Conservation (phyloP, 1,140 invertebrate species). For the Drosophila seguyi region DNA sequence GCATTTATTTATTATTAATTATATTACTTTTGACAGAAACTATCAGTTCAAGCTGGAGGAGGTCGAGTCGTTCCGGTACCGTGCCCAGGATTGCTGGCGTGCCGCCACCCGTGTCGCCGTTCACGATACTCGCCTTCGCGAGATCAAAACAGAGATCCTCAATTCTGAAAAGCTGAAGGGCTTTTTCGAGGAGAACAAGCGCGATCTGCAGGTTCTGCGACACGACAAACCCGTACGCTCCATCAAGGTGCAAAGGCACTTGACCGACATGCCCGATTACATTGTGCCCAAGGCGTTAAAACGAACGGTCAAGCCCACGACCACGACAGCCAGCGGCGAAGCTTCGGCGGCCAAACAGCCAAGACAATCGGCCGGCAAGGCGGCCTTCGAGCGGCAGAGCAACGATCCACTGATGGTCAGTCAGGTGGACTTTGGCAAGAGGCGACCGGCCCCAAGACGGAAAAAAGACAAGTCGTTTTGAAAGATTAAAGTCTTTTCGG, state of each 20-base stretch:
- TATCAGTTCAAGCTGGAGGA: slow-evolving; percentile 98
- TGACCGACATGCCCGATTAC: slow-evolving; percentile 97
- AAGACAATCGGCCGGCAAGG: slow-evolving; percentile 51
- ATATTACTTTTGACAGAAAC: slow-evolving; percentile 87
- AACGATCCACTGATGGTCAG: slow-evolving; percentile 83
- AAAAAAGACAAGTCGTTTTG: slow-evolving; percentile 39
- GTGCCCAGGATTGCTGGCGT: slow-evolving; percentile 96
- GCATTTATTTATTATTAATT: neutral
- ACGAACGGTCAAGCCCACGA: slow-evolving; percentile 86
- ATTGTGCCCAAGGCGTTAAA: slow-evolving; percentile 93
- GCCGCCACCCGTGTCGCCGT: slow-evolving; percentile 97
- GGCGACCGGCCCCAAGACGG: slow-evolving; percentile 26
- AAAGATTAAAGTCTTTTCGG: neutral
- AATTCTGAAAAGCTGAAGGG: slow-evolving; percentile 97
- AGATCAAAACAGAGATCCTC: slow-evolving; percentile 97
- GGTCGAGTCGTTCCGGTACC: slow-evolving; percentile 97
- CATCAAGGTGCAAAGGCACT: slow-evolving; percentile 92
- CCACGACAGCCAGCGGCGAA: slow-evolving; percentile 58
- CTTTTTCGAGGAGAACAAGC: slow-evolving; percentile 98
- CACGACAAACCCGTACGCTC: slow-evolving; percentile 97
- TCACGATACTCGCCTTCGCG: slow-evolving; percentile 96
- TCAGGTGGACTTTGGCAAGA: slow-evolving; percentile 75
- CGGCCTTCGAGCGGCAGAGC: slow-evolving; percentile 73
- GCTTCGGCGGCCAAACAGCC: slow-evolving; percentile 67
- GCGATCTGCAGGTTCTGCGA: slow-evolving; percentile 94